These are phyloP conservation scores for silkworm (Bombyx mori) DNA, from an alignment of 1,140 invertebrate genomes.

Conservation along the genomic window ASM3026992v2 NC_085129.1:10599001-10599500, in stretches of 20 bases:
- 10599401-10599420: no score
- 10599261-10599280: constrained; percentile 60
- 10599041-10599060: no score
- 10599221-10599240: constrained; percentile 35
- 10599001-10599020: no score
- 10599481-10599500: no score
- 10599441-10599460: no score
- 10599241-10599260: constrained; percentile 53
- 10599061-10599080: no score
- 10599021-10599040: no score
- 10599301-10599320: constrained; percentile 68
- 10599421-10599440: no score
- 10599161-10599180: constrained; percentile 61
- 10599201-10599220: constrained; percentile 32
- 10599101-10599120: constrained; percentile 37
- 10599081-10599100: constrained; percentile 9
- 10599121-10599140: constrained; percentile 64
- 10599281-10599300: constrained; percentile 68
- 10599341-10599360: constrained; percentile 63
- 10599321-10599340: constrained; percentile 64
- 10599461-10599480: no score
- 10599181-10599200: constrained; percentile 50
- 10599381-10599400: no score
- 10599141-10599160: constrained; percentile 49
- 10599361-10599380: constrained; percentile 56